A percentile compares a stretch with the other conserved stretches of the same genome.
These are phyloP conservation scores for Drosophila paracracens DNA, from an alignment of 2,888 invertebrate species.

Conservation along the genomic window DNA sequence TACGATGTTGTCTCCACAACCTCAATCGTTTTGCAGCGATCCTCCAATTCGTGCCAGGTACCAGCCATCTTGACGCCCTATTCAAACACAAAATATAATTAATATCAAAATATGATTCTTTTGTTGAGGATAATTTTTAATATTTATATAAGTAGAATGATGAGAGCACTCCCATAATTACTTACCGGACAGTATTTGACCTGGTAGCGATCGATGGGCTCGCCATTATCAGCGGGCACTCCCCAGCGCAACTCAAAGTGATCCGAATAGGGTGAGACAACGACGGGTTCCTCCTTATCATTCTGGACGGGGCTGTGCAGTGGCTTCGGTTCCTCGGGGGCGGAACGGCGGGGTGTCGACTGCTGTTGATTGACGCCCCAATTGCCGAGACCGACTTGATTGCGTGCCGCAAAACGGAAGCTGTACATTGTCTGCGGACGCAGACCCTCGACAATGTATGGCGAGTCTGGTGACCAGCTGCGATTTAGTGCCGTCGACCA, in stretches of 20 bases:
- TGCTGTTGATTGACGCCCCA: constrained; percentile 89
- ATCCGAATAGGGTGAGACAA: constrained; percentile 89
- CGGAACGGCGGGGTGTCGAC: constrained; percentile 91
- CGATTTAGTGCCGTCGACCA: constrained; percentile 90
- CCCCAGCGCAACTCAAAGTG: constrained; percentile 94
- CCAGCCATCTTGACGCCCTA: constrained; percentile 89
- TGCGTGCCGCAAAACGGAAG: constrained; percentile 93
- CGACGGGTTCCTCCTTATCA: constrained; percentile 85
- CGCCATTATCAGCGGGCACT: constrained; percentile 94
- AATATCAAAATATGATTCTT: background rate
- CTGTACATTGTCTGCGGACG: constrained; percentile 91
- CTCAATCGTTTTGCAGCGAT: constrained; percentile 87
- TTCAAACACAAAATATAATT: background rate
- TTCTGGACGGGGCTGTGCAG: constrained; percentile 85
- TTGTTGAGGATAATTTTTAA: background rate
- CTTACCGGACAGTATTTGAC: constrained; percentile 93
- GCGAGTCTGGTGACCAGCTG: constrained; percentile 92
- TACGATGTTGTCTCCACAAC: constrained; percentile 88
- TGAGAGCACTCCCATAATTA: constrained; percentile 33
- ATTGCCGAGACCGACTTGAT: constrained; percentile 92
- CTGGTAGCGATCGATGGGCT: constrained; percentile 93
- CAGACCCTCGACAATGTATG: constrained; percentile 92
- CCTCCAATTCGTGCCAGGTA: constrained; percentile 87
- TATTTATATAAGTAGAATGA: background rate
- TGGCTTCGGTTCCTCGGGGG: constrained; percentile 90